Conservation (phyloP, 1,140 invertebrate species). For the Antheraea mylitta region DNA sequence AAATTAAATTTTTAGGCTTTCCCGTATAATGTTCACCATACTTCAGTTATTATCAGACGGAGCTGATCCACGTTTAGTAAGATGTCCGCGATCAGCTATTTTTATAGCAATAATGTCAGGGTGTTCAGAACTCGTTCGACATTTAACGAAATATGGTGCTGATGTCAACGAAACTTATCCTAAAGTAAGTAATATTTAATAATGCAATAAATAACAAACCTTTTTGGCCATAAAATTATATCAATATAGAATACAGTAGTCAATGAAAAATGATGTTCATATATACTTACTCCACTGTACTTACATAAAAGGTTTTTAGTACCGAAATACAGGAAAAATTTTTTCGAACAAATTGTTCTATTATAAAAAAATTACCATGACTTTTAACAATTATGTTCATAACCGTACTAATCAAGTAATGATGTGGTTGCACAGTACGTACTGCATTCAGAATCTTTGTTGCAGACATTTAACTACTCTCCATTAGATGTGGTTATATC, state of each 20-base stretch:
- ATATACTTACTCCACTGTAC: too few relatives aligned
- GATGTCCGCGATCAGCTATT: conserved; percentile 69
- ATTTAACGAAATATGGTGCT: conserved; percentile 58
- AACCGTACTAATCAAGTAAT: too few relatives aligned
- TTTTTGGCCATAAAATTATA: too few relatives aligned
- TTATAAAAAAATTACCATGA: too few relatives aligned
- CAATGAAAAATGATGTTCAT: too few relatives aligned
- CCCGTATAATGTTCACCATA: conserved; percentile 55
- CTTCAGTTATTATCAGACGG: conserved; percentile 62
- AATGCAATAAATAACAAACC: too few relatives aligned
- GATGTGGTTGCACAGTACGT: not conserved
- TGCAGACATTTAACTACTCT: conserved; percentile 49
- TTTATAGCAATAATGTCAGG: conserved; percentile 62
- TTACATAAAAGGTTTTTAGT: too few relatives aligned
- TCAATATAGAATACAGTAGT: too few relatives aligned
- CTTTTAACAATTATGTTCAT: too few relatives aligned
- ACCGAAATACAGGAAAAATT: too few relatives aligned
- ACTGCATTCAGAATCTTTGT: conserved; percentile 9
- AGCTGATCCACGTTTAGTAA: conserved; percentile 62
- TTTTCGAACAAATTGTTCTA: too few relatives aligned
- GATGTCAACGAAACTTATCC: conserved; percentile 58
- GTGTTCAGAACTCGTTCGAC: conserved; percentile 49
- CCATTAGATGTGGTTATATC: conserved; percentile 67
- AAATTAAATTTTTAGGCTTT: conserved; percentile 15
- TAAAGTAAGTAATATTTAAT: conserved; percentile 31